Evolutionary conservation across 2,797 vertebrate genomes (phyloP).

Genomic region (Loriculus beryllinus): DNA sequence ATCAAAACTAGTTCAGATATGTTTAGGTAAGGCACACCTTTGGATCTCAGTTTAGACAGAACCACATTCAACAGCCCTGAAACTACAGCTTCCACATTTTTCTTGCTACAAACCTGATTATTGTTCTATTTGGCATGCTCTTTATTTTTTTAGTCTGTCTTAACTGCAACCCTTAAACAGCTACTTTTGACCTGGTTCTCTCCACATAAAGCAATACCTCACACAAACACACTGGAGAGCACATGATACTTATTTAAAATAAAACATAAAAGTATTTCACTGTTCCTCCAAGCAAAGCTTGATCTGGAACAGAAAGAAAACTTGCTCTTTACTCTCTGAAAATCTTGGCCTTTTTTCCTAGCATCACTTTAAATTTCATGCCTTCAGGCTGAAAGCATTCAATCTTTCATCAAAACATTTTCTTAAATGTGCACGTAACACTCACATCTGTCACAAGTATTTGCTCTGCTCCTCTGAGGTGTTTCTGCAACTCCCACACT

Average conservation of each 20-base stretch:
- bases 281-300: neutral
- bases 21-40: neutral
- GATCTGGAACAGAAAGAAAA: slow-evolving; percentile 14
- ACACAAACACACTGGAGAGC: neutral
- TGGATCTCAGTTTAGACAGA: neutral
- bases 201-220: neutral
- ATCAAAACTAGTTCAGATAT: neutral
- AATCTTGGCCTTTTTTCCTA: neutral
- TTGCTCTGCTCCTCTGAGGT: neutral
- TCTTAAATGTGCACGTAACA: neutral
- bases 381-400: neutral
- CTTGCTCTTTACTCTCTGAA: neutral
- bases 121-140: neutral
- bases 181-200: neutral
- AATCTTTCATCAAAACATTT: neutral
- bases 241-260: neutral
- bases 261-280: neutral
- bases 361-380: neutral
- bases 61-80: neutral
- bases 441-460: neutral
- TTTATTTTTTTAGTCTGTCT: neutral
- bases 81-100: neutral
- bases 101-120: neutral
- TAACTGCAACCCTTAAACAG: neutral
- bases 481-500: slow-evolving; percentile 7